Base-by-base conservation (phyloP, 2,888 invertebrate genomes). In the Volucella bombylans region DNA sequence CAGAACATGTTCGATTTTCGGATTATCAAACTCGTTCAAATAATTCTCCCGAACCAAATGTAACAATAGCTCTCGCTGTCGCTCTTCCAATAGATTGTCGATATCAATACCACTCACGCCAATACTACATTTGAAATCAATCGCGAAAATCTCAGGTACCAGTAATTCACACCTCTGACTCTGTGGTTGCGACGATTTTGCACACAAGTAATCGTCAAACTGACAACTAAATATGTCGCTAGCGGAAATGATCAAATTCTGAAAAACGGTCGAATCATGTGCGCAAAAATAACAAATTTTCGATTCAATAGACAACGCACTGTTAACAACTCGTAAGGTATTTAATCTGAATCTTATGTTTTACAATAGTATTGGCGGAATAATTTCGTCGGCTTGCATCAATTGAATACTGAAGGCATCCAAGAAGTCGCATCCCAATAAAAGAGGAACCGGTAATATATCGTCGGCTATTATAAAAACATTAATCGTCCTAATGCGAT, bases 371-470 rank as follows among this genome's bases (percentile, higher is more conserved):
- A 2, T 50, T 50, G 50, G 50, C 50, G 50, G 14, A 50, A 50
- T 15, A 50, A 50, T 15, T 23, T 50, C 50, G 14, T 52, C 4
- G 2, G 52, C 23, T 52, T 52, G 52, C 18, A 23, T 52, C 23
- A 52, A 23, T 52, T 52, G 18, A 18, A 52, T 52, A 23, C 52
- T 23, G 23, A 52, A 52, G 9, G 52, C 52, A 52, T 23, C 52
- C 52, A 52, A 23, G 52, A 52, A 52, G 10, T 52, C 23, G 23
- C 23, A 12, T 52, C 52, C 23, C 49, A 49, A 12, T 49, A 49
- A 14, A 12, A 49, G n/a, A 12, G 49, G 49, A 1, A 49, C 49
- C 49, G 49, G 49, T 12, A 49, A 49, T 10, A 49, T 4, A 49
- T 49, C 49, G n/a, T 49, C 49, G 2, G 49, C n/a, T 1, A 49